Evolutionary conservation across 2,113 vertebrate species (phyloP).

Genomic region (Varanus salvator): DNA sequence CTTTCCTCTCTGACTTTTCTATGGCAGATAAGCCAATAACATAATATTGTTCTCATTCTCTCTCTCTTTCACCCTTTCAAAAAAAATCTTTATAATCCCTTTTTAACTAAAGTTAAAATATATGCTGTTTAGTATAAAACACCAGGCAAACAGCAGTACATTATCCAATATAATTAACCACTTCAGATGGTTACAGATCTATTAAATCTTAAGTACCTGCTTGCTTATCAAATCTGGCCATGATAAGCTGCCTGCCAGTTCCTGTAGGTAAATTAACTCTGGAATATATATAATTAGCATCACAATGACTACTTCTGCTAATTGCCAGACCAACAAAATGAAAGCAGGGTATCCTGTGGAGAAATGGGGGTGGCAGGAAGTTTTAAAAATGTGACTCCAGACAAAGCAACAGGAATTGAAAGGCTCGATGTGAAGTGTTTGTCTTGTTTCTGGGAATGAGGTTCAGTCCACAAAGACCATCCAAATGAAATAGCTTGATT

Average conservation of each 20-base stretch:
- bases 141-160: conserved; percentile 32
- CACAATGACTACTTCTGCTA: conserved; percentile 29
- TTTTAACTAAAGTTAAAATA: conserved; percentile 27
- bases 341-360: conserved; percentile 49
- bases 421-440: conserved; percentile 27
- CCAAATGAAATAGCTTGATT: conserved; percentile 43
- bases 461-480: conserved; percentile 23
- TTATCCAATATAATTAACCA: conserved; percentile 63
- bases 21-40: neutral
- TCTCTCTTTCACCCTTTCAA: neutral
- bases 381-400: conserved; percentile 48
- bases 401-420: conserved; percentile 9
- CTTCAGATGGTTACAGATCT: conserved; percentile 56
- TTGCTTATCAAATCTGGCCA: conserved; percentile 54
- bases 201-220: conserved; percentile 56
- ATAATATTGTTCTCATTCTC: neutral
- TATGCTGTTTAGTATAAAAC: conserved; percentile 40
- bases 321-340: conserved; percentile 54
- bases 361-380: conserved; percentile 44
- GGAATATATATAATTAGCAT: conserved; percentile 51
- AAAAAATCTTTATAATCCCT: neutral
- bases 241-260: conserved; percentile 47
- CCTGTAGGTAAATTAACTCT: conserved; percentile 44
- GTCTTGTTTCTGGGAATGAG: neutral
- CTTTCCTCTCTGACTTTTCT: neutral